Percentiles rank a stretch among this genome's conserved stretches.
Conservation (phyloP, 2,113 vertebrate species). For the Enhydra lutris region DNA sequence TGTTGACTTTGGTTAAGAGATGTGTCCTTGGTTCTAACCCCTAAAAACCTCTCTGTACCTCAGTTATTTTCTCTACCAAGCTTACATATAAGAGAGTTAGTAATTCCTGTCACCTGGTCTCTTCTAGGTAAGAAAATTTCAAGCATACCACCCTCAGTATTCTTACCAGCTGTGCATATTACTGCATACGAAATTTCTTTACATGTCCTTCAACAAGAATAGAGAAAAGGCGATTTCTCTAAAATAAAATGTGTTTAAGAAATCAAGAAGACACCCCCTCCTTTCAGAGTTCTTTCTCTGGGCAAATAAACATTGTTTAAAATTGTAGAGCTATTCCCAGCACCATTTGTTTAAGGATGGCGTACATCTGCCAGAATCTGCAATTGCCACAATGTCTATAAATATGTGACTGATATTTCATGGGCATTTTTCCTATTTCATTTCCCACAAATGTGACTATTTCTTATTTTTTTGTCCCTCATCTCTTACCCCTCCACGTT, state of each 20-base stretch:
- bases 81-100: neutral
- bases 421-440: neutral
- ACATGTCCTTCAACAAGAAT: neutral
- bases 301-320: neutral
- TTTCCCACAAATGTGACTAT: neutral
- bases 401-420: neutral
- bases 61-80: neutral
- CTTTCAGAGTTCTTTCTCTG: neutral
- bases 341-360: neutral
- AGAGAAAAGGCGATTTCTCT: neutral
- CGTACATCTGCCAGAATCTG: neutral
- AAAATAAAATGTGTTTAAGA: neutral
- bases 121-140: neutral
- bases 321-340: neutral
- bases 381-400: neutral
- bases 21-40: neutral
- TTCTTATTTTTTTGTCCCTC: neutral
- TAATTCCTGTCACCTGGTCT: neutral
- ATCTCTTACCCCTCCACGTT: neutral
- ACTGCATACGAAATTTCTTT: neutral
- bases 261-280: neutral
- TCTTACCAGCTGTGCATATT: neutral
- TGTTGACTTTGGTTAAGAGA: neutral
- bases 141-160: neutral
- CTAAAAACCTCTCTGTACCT: neutral